Evolutionary conservation across 2,113 vertebrate species (phyloP).

Genomic region (Oxyura jamaicensis): DNA sequence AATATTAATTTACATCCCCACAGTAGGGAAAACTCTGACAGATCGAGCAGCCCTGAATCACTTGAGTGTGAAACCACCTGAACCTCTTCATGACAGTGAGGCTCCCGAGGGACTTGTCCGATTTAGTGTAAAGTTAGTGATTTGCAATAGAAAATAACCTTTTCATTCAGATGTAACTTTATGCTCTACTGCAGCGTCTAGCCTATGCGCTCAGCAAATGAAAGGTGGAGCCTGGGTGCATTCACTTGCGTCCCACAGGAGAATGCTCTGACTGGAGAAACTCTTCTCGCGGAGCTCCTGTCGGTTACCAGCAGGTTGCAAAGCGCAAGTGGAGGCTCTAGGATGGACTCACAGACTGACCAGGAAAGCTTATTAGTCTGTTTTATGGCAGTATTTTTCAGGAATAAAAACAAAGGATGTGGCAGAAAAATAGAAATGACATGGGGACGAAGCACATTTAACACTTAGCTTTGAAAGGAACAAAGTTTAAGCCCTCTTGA

Average conservation of each 20-base stretch:
- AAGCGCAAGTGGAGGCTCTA: neutral
- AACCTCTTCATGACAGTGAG: neutral
- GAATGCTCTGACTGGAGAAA: neutral
- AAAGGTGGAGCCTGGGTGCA: neutral
- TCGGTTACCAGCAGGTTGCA: neutral
- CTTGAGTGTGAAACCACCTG: constrained; percentile 10
- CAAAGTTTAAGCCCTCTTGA: neutral
- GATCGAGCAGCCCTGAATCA: neutral
- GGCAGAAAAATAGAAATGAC: neutral
- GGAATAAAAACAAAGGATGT: neutral
- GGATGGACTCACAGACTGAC: neutral
- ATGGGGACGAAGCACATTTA: neutral
- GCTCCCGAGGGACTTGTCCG: neutral
- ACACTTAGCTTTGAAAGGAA: neutral
- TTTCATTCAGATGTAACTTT: neutral
- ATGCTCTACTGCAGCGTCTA: neutral
- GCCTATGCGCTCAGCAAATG: neutral
- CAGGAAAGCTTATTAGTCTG: neutral
- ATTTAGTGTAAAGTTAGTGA: neutral
- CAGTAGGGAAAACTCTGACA: neutral
- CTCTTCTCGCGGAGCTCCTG: neutral
- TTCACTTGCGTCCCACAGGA: neutral
- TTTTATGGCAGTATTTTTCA: neutral
- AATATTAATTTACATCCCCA: neutral
- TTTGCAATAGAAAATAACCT: neutral